Base-by-base conservation (phyloP, 2,113 vertebrate species). In the Hiodon alosoides region DNA sequence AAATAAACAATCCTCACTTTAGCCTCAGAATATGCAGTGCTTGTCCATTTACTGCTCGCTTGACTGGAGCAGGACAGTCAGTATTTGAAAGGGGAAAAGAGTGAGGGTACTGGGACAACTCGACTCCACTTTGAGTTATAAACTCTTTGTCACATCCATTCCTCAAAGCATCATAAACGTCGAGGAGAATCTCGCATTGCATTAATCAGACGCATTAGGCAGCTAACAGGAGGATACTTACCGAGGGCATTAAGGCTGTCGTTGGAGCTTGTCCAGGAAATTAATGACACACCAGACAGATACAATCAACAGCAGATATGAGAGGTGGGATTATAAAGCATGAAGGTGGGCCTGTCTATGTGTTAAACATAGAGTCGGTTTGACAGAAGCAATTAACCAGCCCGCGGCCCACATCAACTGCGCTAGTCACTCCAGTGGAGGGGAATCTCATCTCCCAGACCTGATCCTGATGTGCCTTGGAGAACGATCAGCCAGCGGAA, bases 121-220 rank as follows among this genome's bases (percentile, higher is more conserved):
- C 11, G 55, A 51, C 72, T 58, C 74, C 69, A 53, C 64, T 31
- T 8, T 16, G 50, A 73, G 67, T 66, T 82, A 82, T 81, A 85
- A 83, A 86, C 79, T 79, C 84, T 74, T 85, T 77, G 85, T 90
- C 89, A 82, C 83, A 71, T 84, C 82, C 81, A 80, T 84, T 87
- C 88, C 91, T 82, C 84, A 86, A 86, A 88, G 87, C 85, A 87
- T 88, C 86, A 81, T 89, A 88, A 88, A 90, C 6, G 87, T 87
- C 90, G 71, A 78, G 84, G 85, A 89, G 84, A 77, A 88, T 90
- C 83, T 85, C 58, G 61, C 46, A 81, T 76, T 79, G 77, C 87
- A 90, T 92, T 88, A 85, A 88, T 94, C 93, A 92, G 83, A 77
- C 61, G 55, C 83, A 90, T 87, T 90, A 90, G 90, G 88, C 87